These are phyloP conservation scores for Tiaroga cobitis DNA, from an alignment of 2,797 vertebrate genomes.

Conservation along the genomic window DNA sequence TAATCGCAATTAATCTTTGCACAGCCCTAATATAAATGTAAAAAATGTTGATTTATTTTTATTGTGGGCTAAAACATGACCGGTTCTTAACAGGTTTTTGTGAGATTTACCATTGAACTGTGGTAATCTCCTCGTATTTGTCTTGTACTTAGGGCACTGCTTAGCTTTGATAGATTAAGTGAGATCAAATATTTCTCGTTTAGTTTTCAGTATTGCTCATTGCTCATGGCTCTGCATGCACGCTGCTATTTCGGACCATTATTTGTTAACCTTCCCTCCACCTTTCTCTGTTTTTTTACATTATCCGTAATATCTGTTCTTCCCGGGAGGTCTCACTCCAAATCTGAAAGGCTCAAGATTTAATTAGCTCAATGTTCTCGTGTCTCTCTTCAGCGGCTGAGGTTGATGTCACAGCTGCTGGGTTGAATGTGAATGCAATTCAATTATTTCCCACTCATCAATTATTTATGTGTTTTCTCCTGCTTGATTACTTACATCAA, in stretches of 20 bases:
- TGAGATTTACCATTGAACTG: not conserved
- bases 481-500: constrained; percentile 58
- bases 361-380: constrained; percentile 56
- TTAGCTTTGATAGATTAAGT: not conserved
- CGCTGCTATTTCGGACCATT: constrained; percentile 17
- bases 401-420: constrained; percentile 58
- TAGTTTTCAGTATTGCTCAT: not conserved
- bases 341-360: constrained; percentile 45
- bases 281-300: constrained; percentile 27
- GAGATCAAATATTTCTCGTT: constrained; percentile 2
- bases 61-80: not conserved
- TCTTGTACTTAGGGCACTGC: not conserved
- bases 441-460: constrained; percentile 58
- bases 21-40: too few relatives aligned
- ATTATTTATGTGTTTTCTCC: constrained; percentile 59
- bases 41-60: not conserved
- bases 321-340: constrained; percentile 38
- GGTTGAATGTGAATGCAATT: constrained; percentile 55
- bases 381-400: constrained; percentile 50
- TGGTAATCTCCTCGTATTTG: not conserved
- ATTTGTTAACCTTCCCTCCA: constrained; percentile 20
- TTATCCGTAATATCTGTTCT: constrained; percentile 43
- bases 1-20: too few relatives aligned
- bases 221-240: constrained; percentile 1
- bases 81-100: not conserved